Evolutionary conservation across 2,113 vertebrate genomes (phyloP).

Genomic region (Panthera leo): DNA sequence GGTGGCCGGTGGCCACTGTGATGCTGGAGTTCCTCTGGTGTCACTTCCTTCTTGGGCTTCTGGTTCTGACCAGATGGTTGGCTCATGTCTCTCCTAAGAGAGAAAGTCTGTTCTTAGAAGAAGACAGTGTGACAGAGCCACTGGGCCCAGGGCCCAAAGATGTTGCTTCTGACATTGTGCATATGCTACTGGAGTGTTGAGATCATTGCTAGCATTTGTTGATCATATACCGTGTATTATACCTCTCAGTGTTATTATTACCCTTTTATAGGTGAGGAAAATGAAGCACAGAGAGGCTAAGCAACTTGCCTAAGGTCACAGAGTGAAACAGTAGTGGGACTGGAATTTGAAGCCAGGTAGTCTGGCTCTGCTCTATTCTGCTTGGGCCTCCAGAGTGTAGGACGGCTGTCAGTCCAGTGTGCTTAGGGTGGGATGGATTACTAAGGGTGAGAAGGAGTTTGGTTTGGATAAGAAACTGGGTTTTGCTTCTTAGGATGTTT

Average conservation of each 20-base stretch:
- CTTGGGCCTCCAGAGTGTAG: background rate
- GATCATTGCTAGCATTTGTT: background rate
- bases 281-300: background rate
- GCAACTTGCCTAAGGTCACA: background rate
- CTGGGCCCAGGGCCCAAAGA: background rate
- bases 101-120: background rate
- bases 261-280: background rate
- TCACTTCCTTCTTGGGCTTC: conserved; percentile 27
- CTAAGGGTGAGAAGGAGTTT: background rate
- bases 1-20: background rate
- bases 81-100: background rate
- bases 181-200: rapidly evolving
- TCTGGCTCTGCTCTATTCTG: background rate
- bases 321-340: background rate
- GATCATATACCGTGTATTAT: background rate
- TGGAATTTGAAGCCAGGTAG: background rate
- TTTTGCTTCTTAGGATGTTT: background rate
- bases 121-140: background rate
- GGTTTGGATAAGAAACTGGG: background rate
- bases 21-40: background rate
- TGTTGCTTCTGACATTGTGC: background rate
- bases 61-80: background rate
- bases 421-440: background rate
- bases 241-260: background rate
- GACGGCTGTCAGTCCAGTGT: background rate